phyloP scores from a whole-genome alignment of 2,797 vertebrate genomes.

The Leptoclinus maculatus region DNA sequence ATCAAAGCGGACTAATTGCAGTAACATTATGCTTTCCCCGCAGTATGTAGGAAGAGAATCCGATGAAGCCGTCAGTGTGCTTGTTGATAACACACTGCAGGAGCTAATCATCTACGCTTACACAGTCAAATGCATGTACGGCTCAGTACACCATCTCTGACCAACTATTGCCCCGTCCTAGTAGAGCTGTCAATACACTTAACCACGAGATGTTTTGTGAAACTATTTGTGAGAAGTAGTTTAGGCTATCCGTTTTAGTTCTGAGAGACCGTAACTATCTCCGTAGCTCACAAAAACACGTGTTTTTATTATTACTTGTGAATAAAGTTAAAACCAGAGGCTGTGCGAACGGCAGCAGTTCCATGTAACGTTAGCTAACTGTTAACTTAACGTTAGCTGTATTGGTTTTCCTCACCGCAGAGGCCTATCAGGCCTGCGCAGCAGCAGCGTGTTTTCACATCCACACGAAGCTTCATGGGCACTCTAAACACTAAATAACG shows the following conservation, averaged over 20 bases:
- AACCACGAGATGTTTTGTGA: neutral
- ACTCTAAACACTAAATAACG: neutral
- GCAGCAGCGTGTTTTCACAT: constrained; percentile 51
- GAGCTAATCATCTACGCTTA: neutral
- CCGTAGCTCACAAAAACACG: neutral
- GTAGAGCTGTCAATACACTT: constrained; percentile 23
- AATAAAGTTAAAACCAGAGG: neutral
- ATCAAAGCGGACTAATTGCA: neutral
- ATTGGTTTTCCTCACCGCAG: constrained; percentile 36
- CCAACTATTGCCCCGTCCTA: neutral
- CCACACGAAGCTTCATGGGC: constrained; percentile 45
- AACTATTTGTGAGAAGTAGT: neutral
- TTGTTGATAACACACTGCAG: neutral
- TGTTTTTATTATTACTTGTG: neutral
- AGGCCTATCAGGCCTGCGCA: constrained; percentile 79
- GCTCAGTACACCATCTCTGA: neutral
- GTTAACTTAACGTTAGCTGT: constrained; percentile 3
- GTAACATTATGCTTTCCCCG: neutral
- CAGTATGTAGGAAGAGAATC: too few relatives aligned
- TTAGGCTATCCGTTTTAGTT: neutral
- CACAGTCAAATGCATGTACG: neutral
- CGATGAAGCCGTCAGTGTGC: neutral
- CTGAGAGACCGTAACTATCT: neutral
- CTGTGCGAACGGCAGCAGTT: constrained; percentile 8
- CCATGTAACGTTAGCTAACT: neutral